Evolutionary conservation across 2,113 vertebrate species (phyloP), one percentile per base, ranked within the genome.

Genomic region (Pollachius pollachius): DNA sequence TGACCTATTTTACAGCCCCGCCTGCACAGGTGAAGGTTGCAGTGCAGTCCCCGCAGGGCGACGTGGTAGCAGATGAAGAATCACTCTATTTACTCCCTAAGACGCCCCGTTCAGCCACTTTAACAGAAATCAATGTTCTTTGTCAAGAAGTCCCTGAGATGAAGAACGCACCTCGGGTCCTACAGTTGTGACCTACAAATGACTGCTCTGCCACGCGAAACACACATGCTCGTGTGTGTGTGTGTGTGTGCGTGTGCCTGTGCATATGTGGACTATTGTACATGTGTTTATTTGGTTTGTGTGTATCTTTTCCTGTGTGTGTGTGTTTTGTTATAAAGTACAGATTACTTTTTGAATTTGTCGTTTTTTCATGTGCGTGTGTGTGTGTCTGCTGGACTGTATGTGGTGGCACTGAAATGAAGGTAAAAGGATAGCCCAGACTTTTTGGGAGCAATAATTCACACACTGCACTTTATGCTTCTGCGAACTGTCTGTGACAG

Each of bases 61-160:
- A 65, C 82, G 84, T 91, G 76, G 91, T 92, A 92, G 92, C 90
- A 86, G 87, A 89, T 93, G 90, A 95, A 94, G 84, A 90, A 91
- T 88, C 84, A 81, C 68, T 84, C 91, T 84, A 90, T 91, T 92
- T 92, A 91, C 86, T 90, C 85, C 78, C 56, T 85, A 81, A 77
- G 79, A 81, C 75, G 62, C 74, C 71, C 82, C 73, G 70, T 85
- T 81, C 73, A 90, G 79, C 81, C 78, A 69, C 79, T 86, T 89
- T 83, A 83, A 59, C 62, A 88, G 79, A 91, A 90, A 92, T 92
- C 89, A 87, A 91, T 91, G 85, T 67, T 57, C 62, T 67, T 66
- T n/a, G 41, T 48, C 41, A 48, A 48, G 59, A 83, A 82, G 70
- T 48, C 41, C 75, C 79, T 27, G 41, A 77, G 76, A 48, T 11